Evolutionary conservation across 2,888 invertebrate species (phyloP).

Genomic region (Leucoma salicis): DNA sequence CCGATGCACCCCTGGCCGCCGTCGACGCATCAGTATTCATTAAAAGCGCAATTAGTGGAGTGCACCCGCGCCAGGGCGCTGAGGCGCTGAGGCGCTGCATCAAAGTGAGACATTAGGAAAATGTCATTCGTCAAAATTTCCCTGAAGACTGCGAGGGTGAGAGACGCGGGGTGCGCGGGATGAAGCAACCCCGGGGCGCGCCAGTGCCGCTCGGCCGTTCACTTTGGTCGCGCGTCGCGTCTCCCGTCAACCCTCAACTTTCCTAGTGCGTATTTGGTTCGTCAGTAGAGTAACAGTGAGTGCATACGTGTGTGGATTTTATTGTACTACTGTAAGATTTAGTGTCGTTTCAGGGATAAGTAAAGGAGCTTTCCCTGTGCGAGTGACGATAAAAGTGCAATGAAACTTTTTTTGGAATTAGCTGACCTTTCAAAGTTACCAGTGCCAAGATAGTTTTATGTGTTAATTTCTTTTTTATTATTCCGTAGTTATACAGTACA

Average conservation of each 20-base stretch:
- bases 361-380: too few species aligned
- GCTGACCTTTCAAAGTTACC: too few species aligned
- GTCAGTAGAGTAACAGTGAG: too few species aligned
- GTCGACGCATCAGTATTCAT: slow-evolving; percentile 55
- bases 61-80: slow-evolving; percentile 28
- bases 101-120: slow-evolving; percentile 61
- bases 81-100: slow-evolving; percentile 37
- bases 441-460: too few species aligned
- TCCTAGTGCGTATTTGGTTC: slow-evolving; percentile 10
- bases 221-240: neutral
- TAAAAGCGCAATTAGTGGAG: slow-evolving; percentile 69
- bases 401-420: too few species aligned
- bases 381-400: slow-evolving; percentile 22
- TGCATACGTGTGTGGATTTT: too few species aligned
- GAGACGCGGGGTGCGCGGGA: slow-evolving; percentile 24
- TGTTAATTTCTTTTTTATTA: too few species aligned
- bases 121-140: slow-evolving; percentile 74
- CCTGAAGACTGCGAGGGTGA: slow-evolving; percentile 52
- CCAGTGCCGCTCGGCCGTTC: slow-evolving; percentile 26
- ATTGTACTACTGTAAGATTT: too few species aligned
- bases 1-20: slow-evolving; percentile 1
- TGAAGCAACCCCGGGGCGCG: slow-evolving; percentile 14
- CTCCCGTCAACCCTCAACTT: too few species aligned
- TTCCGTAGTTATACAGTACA: neutral
- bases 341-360: too few species aligned